Percentiles rank a stretch among this genome's conserved stretches.
Evolutionary conservation across 2,888 invertebrate species (phyloP).

Genomic region (Eilema sororculum): DNA sequence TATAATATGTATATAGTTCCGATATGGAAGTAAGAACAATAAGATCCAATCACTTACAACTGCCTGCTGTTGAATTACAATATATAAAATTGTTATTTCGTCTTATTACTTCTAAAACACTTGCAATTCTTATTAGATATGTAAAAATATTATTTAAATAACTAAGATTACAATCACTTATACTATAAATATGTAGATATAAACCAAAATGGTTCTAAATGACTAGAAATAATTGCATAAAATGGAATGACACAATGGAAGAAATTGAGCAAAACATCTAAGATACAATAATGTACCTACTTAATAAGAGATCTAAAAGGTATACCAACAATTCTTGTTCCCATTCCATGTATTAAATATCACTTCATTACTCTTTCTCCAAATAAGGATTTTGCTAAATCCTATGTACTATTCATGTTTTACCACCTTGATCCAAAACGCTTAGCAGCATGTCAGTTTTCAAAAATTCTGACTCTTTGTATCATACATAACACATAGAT

Average conservation of each 20-base stretch:
- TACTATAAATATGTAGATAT: slow-evolving; percentile 36
- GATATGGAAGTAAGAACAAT: background rate
- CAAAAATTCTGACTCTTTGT: background rate
- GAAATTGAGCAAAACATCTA: slow-evolving; percentile 60
- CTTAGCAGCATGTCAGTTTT: background rate
- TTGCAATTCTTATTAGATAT: slow-evolving; percentile 37
- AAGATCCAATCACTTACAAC: background rate
- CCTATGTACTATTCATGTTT: slow-evolving; percentile 21
- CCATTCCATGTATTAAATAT: slow-evolving; percentile 53
- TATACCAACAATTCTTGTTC: slow-evolving; percentile 52
- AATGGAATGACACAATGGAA: slow-evolving; percentile 55
- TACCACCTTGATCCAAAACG: background rate
- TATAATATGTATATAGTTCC: background rate
- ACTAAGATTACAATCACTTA: slow-evolving; percentile 42
- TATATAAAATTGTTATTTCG: slow-evolving; percentile 9
- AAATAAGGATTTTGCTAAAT: slow-evolving; percentile 35
- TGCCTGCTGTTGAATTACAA: slow-evolving; percentile 28
- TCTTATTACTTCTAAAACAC: slow-evolving; percentile 14
- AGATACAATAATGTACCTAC: slow-evolving; percentile 28
- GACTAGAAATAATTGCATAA: slow-evolving; percentile 53
- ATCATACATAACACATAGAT: background rate
- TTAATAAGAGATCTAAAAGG: slow-evolving; percentile 41
- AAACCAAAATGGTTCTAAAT: slow-evolving; percentile 44
- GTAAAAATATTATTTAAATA: slow-evolving; percentile 41
- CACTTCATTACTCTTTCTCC: slow-evolving; percentile 40